Evolutionary conservation across 2,113 vertebrate genomes (phyloP).

Genomic region (Chaetura pelagica): DNA sequence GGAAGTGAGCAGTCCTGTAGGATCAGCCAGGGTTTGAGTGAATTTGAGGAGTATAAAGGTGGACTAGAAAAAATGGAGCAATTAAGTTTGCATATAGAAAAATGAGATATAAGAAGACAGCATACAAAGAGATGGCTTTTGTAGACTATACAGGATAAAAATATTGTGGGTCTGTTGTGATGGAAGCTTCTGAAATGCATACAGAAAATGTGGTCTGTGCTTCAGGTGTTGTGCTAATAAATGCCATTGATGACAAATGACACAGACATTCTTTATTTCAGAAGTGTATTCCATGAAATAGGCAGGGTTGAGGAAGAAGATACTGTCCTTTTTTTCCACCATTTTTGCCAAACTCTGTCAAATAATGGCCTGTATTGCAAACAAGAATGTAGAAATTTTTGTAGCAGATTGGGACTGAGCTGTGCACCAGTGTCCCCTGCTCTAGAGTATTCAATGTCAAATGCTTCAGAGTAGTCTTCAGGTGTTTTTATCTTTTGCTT

Average conservation of each 20-base stretch:
- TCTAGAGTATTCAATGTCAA: not conserved
- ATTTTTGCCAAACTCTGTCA: not conserved
- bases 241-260: not conserved
- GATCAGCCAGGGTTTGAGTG: not conserved
- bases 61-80: not conserved
- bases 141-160: not conserved
- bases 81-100: not conserved
- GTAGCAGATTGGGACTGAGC: not conserved
- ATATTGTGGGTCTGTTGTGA: not conserved
- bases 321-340: accelerated
- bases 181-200: not conserved
- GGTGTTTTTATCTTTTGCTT: not conserved
- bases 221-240: not conserved
- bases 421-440: not conserved
- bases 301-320: not conserved
- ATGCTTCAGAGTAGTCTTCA: not conserved
- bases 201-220: not conserved
- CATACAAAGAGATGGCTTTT: not conserved
- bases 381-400: not conserved
- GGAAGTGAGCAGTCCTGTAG: not conserved
- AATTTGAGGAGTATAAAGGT: not conserved
- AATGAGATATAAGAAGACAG: not conserved
- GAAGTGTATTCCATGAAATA: not conserved
- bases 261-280: not conserved
- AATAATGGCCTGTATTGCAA: not conserved